These are phyloP conservation scores for Hydrozoanthus gracilis DNA, from an alignment of 92 coral and sea anemone genomes.

Conservation along the genomic window DNA sequence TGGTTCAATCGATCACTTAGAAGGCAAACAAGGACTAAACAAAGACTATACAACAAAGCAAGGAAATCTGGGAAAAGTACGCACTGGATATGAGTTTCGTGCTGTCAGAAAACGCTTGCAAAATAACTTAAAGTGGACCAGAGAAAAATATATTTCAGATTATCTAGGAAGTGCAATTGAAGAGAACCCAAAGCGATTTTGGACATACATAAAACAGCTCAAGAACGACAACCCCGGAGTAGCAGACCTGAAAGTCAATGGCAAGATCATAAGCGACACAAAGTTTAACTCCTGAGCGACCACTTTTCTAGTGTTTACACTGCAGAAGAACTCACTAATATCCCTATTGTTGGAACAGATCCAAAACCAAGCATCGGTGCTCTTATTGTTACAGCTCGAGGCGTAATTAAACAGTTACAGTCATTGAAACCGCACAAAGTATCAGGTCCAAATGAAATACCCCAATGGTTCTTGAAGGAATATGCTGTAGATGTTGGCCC, in stretches of 20 bases:
- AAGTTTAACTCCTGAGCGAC: conserved; percentile 50
- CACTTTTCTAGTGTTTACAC: conserved; percentile 56
- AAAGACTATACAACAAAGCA: conserved; percentile 60
- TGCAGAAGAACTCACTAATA: conserved; percentile 44
- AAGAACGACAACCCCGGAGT: conserved; percentile 55
- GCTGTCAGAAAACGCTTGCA: conserved; percentile 53
- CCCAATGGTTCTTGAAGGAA: conserved; percentile 74
- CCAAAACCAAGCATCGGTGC: conserved; percentile 50
- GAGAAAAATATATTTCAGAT: conserved; percentile 50
- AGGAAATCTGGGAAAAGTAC: conserved; percentile 45
- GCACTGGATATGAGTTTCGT: conserved; percentile 50
- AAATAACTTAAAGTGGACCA: conserved; percentile 37
- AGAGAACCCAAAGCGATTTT: conserved; percentile 30
- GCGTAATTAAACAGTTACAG: conserved; percentile 54
- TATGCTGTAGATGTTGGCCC: not conserved
- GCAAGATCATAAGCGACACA: conserved; percentile 32
- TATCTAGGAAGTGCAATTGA: conserved; percentile 58
- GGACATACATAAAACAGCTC: conserved; percentile 50
- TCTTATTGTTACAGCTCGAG: conserved; percentile 34
- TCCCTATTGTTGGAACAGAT: conserved; percentile 50
- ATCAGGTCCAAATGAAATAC: conserved; percentile 65
- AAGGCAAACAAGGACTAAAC: conserved; percentile 50
- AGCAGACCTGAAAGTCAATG: conserved; percentile 49
- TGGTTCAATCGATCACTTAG: conserved; percentile 53
- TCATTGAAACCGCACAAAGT: conserved; percentile 59